A percentile compares a stretch with the other conserved stretches of the same genome.
These are phyloP conservation scores for Beroe ovata DNA, from an alignment of 37 sponge, comb jelly and placozoan genomes.

Conservation along the genomic window DNA sequence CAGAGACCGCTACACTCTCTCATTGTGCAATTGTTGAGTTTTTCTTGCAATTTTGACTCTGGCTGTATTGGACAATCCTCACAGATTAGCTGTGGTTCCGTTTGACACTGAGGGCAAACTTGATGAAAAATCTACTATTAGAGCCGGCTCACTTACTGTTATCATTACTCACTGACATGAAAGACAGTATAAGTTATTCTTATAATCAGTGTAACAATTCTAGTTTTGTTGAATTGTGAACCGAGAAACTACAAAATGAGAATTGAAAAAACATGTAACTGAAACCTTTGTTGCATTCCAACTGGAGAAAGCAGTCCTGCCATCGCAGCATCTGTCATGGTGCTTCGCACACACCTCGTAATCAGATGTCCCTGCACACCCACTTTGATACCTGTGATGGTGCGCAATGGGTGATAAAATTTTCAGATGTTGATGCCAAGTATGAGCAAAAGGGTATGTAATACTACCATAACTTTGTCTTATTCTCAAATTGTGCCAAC, in stretches of 20 bases:
- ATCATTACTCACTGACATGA: too few species aligned
- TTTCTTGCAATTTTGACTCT: background rate
- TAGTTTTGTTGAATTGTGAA: background rate
- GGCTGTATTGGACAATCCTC: background rate
- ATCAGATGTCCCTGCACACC: background rate
- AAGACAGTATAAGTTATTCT: background rate
- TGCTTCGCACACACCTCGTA: background rate
- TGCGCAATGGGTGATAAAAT: too few species aligned
- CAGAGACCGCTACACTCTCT: background rate
- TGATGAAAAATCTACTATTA: too few species aligned
- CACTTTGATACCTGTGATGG: constrained; percentile 15
- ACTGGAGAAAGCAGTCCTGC: background rate
- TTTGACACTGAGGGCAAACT: constrained; percentile 10
- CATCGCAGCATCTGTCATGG: constrained; percentile 9
- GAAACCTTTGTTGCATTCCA: constrained; percentile 51
- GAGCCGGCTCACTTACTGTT: too few species aligned
- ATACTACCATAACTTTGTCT: too few species aligned
- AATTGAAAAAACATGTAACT: background rate
- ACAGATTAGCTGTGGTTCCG: background rate
- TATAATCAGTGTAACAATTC: background rate
- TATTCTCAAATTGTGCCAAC: too few species aligned
- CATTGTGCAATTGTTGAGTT: background rate
- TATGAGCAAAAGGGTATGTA: too few species aligned
- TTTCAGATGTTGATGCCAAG: background rate
- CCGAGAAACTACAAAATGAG: background rate